phyloP scores from a whole-genome alignment of 2,113 vertebrate species.

The Salvator merianae region DNA sequence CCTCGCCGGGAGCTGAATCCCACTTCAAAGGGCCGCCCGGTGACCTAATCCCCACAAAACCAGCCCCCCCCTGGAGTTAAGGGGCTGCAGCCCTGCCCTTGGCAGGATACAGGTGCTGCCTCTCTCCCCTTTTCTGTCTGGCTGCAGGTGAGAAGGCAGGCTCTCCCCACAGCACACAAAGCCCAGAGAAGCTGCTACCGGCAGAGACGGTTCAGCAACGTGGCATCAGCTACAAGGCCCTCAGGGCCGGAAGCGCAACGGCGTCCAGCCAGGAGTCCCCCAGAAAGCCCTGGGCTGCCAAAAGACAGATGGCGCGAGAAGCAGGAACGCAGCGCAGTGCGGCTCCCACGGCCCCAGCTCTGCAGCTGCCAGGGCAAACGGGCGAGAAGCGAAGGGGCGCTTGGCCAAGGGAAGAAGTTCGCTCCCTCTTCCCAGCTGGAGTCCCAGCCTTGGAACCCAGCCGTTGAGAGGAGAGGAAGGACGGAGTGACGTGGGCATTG shows the following conservation, averaged over 20 bases:
- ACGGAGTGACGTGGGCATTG: not conserved
- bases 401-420: not conserved
- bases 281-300: no score
- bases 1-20: not conserved
- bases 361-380: not conserved
- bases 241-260: not conserved
- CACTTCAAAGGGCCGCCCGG: not conserved
- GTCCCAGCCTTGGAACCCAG: not conserved
- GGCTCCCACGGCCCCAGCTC: not conserved
- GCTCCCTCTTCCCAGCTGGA: not conserved
- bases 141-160: no score
- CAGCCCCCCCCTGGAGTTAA: not conserved
- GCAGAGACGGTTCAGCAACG: no score
- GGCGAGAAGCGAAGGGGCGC: not conserved
- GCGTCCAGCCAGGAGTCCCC: not conserved
- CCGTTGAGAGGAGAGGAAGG: not conserved
- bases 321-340: not conserved
- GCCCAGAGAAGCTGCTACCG: no score
- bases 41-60: not conserved
- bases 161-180: no score
- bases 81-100: not conserved
- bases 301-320: no score
- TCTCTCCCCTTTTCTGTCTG: no score
- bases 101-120: no score
- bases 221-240: no score